Evolutionary conservation across 2,797 vertebrate species (phyloP), one percentile per base, ranked within the genome.

Genomic region (Falco peregrinus): DNA sequence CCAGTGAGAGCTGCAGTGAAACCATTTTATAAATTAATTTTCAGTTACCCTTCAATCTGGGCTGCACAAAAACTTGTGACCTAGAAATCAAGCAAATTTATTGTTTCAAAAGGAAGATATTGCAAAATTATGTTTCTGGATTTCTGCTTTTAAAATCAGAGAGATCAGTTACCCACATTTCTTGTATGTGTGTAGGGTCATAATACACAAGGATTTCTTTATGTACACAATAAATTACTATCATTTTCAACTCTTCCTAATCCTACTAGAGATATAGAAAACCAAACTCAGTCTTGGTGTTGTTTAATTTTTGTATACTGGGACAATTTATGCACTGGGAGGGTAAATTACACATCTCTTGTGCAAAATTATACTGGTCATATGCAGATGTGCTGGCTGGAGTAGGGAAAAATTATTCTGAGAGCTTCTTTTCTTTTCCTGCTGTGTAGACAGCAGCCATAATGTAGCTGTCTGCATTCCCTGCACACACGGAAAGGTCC

Each of bases 321-420:
- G 78, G 81, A 92, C 57, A 92, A 95, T 95, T 97, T 96, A 96
- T 93, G 84, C 84, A 95, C 68, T 82, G 94, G 87, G 57, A 93
- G 54, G 87, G 73, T 90, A 97, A 95, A 96, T 81, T 93, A 96
- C 87, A 85, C 39, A 56, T 80, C 50, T 93, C 84, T 53, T 73
- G 50, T 84, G 77, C 56, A 95, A 95, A 97, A 96, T 84, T 84
- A 84, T 50, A 79, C 69, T n/a, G 64, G 73, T 82, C 75, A 73
- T 86, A 92, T 43, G 61, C 89, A 96, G 93, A 96, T 80, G 53
- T 83, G 39, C 61, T 86, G 39, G 43, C 69, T 75, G 76, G 26
- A 92, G 26, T 28, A 81, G 17, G 8, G n/a, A 86, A 81, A 84
- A 88, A 71, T 26, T 0, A 78, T 76, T 84, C 43, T 39, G 80